Conservation (phyloP, 2,113 vertebrate genomes). For the Dicerorhinus sumatrensis region DNA sequence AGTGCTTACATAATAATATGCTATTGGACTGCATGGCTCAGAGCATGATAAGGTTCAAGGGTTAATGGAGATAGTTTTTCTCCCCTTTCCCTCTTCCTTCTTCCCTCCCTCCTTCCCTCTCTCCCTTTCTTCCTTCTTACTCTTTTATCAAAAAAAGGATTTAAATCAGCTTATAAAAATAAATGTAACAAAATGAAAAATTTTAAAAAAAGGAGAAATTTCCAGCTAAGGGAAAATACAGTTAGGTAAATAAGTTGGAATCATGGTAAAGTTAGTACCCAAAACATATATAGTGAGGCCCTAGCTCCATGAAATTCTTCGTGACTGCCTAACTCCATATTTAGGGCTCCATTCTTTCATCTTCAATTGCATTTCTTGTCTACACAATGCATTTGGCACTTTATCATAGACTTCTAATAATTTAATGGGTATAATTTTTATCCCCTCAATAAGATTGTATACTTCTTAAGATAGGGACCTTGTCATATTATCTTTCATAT, state of each 20-base stretch:
- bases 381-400: background rate
- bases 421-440: slow-evolving; percentile 18
- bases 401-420: background rate
- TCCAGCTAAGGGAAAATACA: background rate
- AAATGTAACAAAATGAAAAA: background rate
- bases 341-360: background rate
- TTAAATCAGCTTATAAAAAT: slow-evolving; percentile 47
- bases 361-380: background rate
- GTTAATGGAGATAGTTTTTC: background rate
- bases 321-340: background rate
- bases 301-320: background rate
- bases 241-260: background rate
- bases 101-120: background rate
- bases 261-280: background rate
- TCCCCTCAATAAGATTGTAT: background rate
- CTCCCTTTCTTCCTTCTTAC: background rate
- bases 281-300: background rate
- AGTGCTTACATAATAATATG: background rate
- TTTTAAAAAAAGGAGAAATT: background rate
- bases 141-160: background rate
- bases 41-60: background rate
- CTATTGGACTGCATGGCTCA: background rate
- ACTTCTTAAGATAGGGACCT: background rate
- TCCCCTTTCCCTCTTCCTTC: background rate
- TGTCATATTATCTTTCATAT: background rate